phyloP scores from a whole-genome alignment of 2,113 vertebrate genomes.

The Meles meles region DNA sequence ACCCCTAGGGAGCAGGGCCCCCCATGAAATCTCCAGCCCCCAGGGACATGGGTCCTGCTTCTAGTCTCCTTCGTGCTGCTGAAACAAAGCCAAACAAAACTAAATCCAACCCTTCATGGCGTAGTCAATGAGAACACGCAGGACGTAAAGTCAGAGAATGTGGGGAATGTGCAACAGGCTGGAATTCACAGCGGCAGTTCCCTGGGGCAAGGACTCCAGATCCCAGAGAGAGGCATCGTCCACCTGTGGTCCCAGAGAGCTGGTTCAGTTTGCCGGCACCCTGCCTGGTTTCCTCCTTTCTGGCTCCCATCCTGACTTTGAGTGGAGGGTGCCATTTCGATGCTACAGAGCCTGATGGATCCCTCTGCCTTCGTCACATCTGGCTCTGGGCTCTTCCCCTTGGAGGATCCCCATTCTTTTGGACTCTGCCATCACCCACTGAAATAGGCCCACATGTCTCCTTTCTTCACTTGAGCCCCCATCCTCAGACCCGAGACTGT shows the following conservation, averaged over 20 bases:
- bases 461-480: not conserved
- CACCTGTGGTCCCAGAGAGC: not conserved
- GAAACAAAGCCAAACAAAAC: not conserved
- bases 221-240: not conserved
- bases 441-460: not conserved
- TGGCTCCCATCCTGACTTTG: too few species aligned
- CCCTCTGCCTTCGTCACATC: not conserved
- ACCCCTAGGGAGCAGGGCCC: too few species aligned
- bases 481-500: not conserved
- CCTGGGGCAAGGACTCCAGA: rapidly evolving
- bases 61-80: not conserved
- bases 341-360: rapidly evolving
- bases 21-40: not conserved
- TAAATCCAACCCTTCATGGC: not conserved
- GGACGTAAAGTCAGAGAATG: not conserved
- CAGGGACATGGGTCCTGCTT: not conserved
- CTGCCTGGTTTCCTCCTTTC: not conserved
- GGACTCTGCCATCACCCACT: not conserved
- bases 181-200: not conserved
- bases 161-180: not conserved
- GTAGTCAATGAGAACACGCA: not conserved
- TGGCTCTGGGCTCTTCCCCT: not conserved
- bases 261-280: not conserved
- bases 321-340: not conserved
- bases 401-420: not conserved